Evolutionary conservation across 1,140 invertebrate species (phyloP).

Genomic region (Drosophila bocki): DNA sequence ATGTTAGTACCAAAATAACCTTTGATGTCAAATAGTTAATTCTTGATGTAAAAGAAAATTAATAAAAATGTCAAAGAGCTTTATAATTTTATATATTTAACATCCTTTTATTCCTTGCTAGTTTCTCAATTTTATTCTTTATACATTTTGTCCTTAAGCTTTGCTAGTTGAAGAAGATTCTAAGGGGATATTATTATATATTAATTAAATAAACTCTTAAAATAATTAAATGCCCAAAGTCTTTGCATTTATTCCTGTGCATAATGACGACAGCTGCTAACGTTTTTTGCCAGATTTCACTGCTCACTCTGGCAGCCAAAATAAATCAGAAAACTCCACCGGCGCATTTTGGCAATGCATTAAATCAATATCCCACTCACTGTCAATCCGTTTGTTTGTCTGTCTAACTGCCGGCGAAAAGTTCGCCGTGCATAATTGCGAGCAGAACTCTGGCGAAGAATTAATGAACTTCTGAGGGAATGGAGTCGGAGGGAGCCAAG

Average conservation of each 20-base stretch:
- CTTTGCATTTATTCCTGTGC: background rate
- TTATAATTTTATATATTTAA: background rate
- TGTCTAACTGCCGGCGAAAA: conserved; percentile 35
- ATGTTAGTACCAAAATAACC: background rate
- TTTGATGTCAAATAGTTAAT: background rate
- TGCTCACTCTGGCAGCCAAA: conserved; percentile 12
- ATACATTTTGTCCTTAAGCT: background rate
- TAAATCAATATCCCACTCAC: conserved; percentile 57
- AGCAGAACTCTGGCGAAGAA: conserved; percentile 42
- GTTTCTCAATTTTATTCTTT: background rate
- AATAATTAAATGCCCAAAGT: too few relatives aligned
- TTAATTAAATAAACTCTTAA: too few relatives aligned
- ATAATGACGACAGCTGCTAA: background rate
- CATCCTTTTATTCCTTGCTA: background rate
- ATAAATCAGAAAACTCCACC: conserved; percentile 31
- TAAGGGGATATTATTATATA: too few relatives aligned
- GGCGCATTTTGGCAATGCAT: conserved; percentile 29
- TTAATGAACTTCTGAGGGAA: conserved; percentile 58
- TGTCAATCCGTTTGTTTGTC: conserved; percentile 38
- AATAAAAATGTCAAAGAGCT: background rate
- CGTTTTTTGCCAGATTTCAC: conserved; percentile 12
- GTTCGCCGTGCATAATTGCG: conserved; percentile 59
- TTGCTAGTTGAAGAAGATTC: too few relatives aligned
- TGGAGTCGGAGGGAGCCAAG: conserved; percentile 10
- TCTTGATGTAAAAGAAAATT: background rate